Evolutionary conservation across 37 sponge, comb jelly and placozoan species (phyloP).

Genomic region (Hexactinellida sp.): DNA sequence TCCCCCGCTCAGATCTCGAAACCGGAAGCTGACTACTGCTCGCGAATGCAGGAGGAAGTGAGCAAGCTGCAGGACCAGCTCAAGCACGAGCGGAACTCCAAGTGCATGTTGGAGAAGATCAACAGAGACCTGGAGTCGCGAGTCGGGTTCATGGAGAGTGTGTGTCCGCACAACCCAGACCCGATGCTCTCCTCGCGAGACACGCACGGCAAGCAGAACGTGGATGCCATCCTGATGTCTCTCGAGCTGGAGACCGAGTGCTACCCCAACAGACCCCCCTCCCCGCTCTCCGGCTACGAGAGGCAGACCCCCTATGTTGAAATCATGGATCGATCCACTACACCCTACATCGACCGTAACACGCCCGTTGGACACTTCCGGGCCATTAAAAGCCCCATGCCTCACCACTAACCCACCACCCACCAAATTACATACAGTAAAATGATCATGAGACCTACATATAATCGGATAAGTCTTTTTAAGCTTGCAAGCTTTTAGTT

Average conservation of each 20-base stretch:
- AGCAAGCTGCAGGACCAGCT: constrained; percentile 42
- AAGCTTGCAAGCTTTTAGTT: constrained; percentile 5
- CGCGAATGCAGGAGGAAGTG: constrained; percentile 23
- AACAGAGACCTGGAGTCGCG: not conserved
- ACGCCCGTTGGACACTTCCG: constrained; percentile 7
- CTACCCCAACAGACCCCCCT: not conserved
- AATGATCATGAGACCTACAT: not conserved
- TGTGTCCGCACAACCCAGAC: not conserved
- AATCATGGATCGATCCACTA: not conserved
- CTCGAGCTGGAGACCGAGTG: constrained; percentile 68
- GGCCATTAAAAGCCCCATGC: constrained; percentile 5
- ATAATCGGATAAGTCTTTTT: not conserved
- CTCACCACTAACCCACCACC: not conserved
- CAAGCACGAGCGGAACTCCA: not conserved
- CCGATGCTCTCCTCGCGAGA: not conserved
- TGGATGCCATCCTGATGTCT: constrained; percentile 71
- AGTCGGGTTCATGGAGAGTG: not conserved
- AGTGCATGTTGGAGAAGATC: not conserved
- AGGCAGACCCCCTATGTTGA: constrained; percentile 13
- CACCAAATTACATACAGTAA: not conserved
- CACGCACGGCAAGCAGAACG: constrained; percentile 25
- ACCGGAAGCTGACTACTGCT: not conserved
- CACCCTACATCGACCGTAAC: not conserved
- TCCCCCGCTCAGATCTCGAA: not conserved
- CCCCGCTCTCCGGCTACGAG: not conserved